Evolutionary conservation across 2,888 invertebrate genomes (phyloP), one percentile per base, ranked within the genome.

Genomic region (Oscheius onirici): DNA sequence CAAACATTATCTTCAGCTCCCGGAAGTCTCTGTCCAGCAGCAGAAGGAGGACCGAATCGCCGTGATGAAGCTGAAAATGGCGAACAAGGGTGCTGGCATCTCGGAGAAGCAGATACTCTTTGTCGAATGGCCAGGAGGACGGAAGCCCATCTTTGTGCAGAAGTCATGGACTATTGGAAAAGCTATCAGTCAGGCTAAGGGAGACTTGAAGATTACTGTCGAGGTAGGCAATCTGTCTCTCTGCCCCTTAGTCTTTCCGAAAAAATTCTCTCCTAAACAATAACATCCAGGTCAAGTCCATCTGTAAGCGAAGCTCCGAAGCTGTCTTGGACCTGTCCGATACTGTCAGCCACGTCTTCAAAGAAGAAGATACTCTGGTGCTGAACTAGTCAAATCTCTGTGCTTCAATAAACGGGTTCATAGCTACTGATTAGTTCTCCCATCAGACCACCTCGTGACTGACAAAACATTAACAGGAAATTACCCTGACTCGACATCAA

Each of bases 31-130:
- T 58, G 20, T 17, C n/a, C 58, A 63, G 34, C 61, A 70, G 28
- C 41, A 52, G 43, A 70, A 63, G 52, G 54, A 41, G n/a, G 70
- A 70, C 41, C 49, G 54, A 51, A 24, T 70, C 15, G 51, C 63
- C 24, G 41, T 70, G 15, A 70, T 70, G 70, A 70, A 70, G 43
- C 55, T 70, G 34, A 70, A 70, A 22, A 49, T 70, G 52, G 54
- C 17, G 13, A 26, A 61, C 44, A 70, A 70, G 28, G 17, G 43
- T 13, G 24, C 34, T 2, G 24, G 40, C 10, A 43, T 40, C n/a
- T 51, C 51, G 20, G 52, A 70, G 15, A 20, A 52, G 22, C 46
- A 49, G 20, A 63, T 70, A 20, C 40, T 70, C 13, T 70, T 70
- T 41, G 63, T 70, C 2, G 70, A 70, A 41, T 70, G 63, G 70